Evolutionary conservation across 1,140 invertebrate genomes (phyloP).

Genomic region (Tachypleus tridentatus): DNA sequence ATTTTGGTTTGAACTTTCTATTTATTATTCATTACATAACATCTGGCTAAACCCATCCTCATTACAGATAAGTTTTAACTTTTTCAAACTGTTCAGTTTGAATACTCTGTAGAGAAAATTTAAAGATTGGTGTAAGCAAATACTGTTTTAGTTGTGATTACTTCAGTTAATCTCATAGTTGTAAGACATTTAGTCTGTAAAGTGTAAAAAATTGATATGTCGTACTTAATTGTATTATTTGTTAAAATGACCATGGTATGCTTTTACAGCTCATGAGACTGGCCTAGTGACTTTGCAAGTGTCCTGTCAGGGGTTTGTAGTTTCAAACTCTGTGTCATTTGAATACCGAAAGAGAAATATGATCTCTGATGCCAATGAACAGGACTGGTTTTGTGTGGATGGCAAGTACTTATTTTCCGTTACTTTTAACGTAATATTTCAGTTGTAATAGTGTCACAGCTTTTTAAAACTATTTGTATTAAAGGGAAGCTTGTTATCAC

Average conservation of each 20-base stretch:
- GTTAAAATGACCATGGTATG: too few relatives aligned
- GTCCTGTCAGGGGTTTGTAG: conserved; percentile 75
- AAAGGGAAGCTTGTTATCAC: background rate
- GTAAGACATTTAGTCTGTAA: too few relatives aligned
- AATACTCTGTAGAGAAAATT: too few relatives aligned
- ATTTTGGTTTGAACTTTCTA: too few relatives aligned
- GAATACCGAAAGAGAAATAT: conserved; percentile 66
- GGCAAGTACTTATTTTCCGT: conserved; percentile 13
- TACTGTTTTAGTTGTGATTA: too few relatives aligned
- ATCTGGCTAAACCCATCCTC: too few relatives aligned
- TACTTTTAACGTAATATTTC: background rate
- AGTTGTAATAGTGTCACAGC: background rate
- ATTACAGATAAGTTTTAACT: too few relatives aligned
- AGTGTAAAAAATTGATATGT: conserved; percentile 4
- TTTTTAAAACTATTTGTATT: background rate
- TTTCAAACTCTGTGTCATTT: conserved; percentile 85
- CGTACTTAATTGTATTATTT: too few relatives aligned
- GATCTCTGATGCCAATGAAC: conserved; percentile 13
- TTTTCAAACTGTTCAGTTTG: too few relatives aligned
- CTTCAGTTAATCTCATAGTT: too few relatives aligned
- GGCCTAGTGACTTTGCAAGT: conserved; percentile 81
- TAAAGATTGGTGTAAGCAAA: too few relatives aligned
- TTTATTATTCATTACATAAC: too few relatives aligned
- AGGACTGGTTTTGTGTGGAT: conserved; percentile 25
- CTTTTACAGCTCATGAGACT: conserved; percentile 60